Conservation (phyloP, 2,888 invertebrate species). For the Neoitamus cyanurus region DNA sequence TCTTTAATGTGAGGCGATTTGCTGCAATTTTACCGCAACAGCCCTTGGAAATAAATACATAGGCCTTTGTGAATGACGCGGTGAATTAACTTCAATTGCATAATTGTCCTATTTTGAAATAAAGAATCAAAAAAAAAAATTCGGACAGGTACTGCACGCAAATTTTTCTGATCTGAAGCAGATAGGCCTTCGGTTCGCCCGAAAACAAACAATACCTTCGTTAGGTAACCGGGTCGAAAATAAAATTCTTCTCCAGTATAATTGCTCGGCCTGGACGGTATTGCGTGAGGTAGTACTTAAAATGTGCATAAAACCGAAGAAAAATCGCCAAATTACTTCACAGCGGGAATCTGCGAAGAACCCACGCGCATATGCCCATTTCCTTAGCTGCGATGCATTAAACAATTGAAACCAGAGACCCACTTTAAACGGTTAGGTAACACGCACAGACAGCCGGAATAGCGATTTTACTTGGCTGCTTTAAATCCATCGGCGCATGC, state of each 20-base stretch:
- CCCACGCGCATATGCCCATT: not conserved
- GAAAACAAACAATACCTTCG: not conserved
- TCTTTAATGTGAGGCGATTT: not conserved
- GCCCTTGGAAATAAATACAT: not conserved
- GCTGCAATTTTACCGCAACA: not conserved
- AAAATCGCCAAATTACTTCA: constrained; percentile 1
- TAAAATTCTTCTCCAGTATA: not conserved
- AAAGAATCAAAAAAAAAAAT: not conserved
- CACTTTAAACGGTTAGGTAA: constrained; percentile 38
- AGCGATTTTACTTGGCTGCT: not conserved
- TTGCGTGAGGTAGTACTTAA: not conserved
- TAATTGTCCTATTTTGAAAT: not conserved
- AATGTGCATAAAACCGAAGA: not conserved
- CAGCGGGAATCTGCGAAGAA: not conserved
- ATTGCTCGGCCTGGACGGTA: not conserved
- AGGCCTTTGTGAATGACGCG: not conserved
- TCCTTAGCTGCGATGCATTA: not conserved
- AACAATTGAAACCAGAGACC: constrained; percentile 7
- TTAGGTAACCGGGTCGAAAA: not conserved
- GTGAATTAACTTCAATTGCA: not conserved
- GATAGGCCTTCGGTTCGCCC: not conserved
- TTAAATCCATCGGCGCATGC: constrained; percentile 24
- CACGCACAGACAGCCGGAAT: not conserved
- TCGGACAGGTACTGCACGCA: not conserved
- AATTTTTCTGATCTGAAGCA: not conserved